Evolutionary conservation across 2,797 vertebrate genomes (phyloP).

Genomic region (Staurois parvus): DNA sequence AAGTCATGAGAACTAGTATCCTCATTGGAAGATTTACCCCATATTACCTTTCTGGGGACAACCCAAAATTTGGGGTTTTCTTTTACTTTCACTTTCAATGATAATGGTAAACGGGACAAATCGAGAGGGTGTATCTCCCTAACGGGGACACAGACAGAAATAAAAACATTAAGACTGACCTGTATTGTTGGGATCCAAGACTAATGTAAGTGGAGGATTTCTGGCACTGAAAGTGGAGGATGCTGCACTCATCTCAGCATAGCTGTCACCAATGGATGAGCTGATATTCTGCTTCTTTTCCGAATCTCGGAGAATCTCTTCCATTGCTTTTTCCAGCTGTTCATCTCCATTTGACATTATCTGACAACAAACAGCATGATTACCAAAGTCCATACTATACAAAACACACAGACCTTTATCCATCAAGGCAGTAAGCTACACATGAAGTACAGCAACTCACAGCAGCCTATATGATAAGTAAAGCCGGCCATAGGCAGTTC

Average conservation of each 20-base stretch:
- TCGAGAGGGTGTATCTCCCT: too few relatives aligned
- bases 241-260: conserved; percentile 56
- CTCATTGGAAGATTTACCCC: too few relatives aligned
- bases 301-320: conserved; percentile 89
- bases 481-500: too few relatives aligned
- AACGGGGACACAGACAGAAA: too few relatives aligned
- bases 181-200: conserved; percentile 74
- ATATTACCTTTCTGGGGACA: too few relatives aligned
- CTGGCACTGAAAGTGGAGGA: conserved; percentile 62
- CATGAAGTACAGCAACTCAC: neutral
- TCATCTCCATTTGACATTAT: conserved; percentile 89
- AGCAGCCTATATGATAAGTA: too few relatives aligned
- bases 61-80: too few relatives aligned
- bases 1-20: too few relatives aligned
- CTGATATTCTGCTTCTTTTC: conserved; percentile 79
- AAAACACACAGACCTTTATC: conserved; percentile 33
- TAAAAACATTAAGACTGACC: conserved; percentile 67
- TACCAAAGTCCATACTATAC: neutral
- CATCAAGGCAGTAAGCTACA: neutral
- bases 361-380: conserved; percentile 69
- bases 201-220: conserved; percentile 71
- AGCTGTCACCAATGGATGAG: conserved; percentile 52
- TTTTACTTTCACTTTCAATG: too few relatives aligned
- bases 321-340: conserved; percentile 94
- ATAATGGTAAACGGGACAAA: too few relatives aligned